Conservation (phyloP, 2,888 invertebrate genomes). For the Andrena chrysosceles region DNA sequence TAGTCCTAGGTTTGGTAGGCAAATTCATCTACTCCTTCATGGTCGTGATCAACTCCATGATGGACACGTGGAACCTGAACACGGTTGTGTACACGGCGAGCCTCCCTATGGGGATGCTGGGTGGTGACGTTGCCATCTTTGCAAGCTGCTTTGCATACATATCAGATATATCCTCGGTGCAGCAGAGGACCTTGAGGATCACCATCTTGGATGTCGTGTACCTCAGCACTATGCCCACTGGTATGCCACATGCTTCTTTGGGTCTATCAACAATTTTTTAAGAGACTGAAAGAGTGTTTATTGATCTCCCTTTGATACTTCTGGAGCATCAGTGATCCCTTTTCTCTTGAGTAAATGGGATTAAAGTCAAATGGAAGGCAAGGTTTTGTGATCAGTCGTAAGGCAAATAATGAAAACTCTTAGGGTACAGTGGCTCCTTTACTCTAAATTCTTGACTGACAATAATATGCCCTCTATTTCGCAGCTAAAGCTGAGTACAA, state of each 20-base stretch:
- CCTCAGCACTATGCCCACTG: conserved; percentile 93
- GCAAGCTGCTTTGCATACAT: conserved; percentile 93
- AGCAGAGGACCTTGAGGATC: conserved; percentile 91
- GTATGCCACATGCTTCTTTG: conserved; percentile 81
- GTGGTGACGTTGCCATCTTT: conserved; percentile 93
- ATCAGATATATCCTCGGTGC: conserved; percentile 90
- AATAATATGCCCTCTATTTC: too few relatives aligned
- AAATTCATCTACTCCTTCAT: conserved; percentile 91
- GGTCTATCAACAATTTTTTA: too few relatives aligned
- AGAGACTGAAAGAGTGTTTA: too few relatives aligned
- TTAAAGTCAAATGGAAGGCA: too few relatives aligned
- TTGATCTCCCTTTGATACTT: too few relatives aligned
- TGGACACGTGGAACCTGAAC: conserved; percentile 90
- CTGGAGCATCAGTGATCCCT: too few relatives aligned
- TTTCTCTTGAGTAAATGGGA: too few relatives aligned
- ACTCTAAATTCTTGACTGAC: too few relatives aligned
- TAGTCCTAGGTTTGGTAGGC: conserved; percentile 90
- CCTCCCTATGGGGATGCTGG: conserved; percentile 91
- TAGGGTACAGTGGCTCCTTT: too few relatives aligned
- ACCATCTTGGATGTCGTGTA: conserved; percentile 94
- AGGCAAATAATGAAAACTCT: too few relatives aligned
- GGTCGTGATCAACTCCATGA: conserved; percentile 90
- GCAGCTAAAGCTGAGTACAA: too few relatives aligned
- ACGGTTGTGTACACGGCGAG: conserved; percentile 91
- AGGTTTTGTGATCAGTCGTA: too few relatives aligned